phyloP scores from a whole-genome alignment of 2,113 vertebrate genomes.

The Athene noctua region DNA sequence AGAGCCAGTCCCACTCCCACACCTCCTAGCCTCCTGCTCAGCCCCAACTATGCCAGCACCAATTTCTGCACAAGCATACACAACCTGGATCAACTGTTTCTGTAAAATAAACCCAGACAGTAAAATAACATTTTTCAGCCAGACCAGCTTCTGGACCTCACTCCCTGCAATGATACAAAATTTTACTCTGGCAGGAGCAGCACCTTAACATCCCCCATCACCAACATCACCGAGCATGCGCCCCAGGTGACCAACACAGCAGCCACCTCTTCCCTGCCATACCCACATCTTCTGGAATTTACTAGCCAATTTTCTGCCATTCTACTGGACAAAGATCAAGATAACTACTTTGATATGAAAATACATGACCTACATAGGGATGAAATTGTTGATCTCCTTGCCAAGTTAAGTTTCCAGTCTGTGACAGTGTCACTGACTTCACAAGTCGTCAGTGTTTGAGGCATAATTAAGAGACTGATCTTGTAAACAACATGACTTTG shows the following conservation, averaged over 20 bases:
- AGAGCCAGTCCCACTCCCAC: neutral
- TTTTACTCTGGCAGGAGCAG: neutral
- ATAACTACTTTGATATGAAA: neutral
- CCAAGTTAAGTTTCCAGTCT: neutral
- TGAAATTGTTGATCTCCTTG: neutral
- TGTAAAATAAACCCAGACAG: neutral
- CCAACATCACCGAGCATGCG: accelerated
- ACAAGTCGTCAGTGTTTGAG: neutral
- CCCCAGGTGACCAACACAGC: neutral
- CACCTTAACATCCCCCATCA: neutral
- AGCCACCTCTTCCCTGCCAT: neutral
- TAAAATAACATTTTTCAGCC: neutral
- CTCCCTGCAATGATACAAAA: neutral
- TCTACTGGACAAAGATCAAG: neutral
- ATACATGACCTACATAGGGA: neutral
- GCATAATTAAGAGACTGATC: neutral
- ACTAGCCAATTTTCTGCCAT: neutral
- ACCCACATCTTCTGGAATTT: neutral
- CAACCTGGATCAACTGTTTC: neutral
- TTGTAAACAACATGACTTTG: constrained; percentile 13
- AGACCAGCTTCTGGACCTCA: neutral
- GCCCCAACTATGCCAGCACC: neutral
- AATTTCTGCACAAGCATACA: neutral
- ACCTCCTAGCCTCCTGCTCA: neutral
- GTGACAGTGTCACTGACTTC: neutral